phyloP scores from a whole-genome alignment of 2,113 vertebrate genomes.

The Natator depressus region DNA sequence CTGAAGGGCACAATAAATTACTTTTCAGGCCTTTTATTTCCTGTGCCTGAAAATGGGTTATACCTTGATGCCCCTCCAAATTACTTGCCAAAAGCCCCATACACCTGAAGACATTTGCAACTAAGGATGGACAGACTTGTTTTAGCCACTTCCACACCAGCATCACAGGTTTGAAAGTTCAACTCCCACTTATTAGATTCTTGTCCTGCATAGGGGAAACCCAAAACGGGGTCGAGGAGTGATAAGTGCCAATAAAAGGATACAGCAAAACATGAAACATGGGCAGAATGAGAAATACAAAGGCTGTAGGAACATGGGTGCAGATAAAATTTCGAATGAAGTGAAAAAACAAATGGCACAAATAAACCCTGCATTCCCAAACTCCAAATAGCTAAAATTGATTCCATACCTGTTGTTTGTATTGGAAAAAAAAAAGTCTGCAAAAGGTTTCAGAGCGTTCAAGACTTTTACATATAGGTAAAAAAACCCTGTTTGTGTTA shows the following conservation, averaged over 20 bases:
- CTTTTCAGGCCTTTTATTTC: constrained; percentile 35
- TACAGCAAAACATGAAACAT: background rate
- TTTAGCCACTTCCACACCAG: background rate
- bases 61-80: background rate
- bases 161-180: background rate
- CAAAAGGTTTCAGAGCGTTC: background rate
- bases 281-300: background rate
- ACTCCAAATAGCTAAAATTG: background rate
- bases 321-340: background rate
- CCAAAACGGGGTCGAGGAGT: no score
- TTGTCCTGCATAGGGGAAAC: background rate
- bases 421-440: background rate
- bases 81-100: background rate
- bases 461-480: background rate
- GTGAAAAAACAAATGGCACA: background rate
- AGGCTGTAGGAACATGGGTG: background rate
- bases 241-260: background rate
- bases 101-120: background rate
- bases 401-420: background rate
- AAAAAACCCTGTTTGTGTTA: background rate
- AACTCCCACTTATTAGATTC: background rate
- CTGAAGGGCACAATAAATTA: constrained; percentile 34
- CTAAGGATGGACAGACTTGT: background rate
- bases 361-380: background rate
- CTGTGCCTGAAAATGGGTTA: background rate